Evolutionary conservation across 2,888 invertebrate genomes (phyloP).

Genomic region (Cheilosia soror): DNA sequence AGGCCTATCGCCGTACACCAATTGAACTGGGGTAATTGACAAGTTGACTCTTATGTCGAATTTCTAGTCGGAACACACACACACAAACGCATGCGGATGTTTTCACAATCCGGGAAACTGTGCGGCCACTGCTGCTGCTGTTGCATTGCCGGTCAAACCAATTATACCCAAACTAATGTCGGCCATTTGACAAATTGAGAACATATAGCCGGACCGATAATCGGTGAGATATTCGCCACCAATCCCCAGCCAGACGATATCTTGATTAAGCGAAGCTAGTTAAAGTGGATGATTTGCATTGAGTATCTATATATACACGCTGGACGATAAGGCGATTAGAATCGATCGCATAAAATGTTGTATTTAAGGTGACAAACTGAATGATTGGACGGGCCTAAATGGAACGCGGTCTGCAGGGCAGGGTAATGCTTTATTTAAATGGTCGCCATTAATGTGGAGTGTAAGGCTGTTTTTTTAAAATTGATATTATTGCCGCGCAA

Average conservation of each 20-base stretch:
- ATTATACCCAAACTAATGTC: constrained; percentile 69
- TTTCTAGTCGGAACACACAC: constrained; percentile 17
- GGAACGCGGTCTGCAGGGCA: background rate
- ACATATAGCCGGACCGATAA: constrained; percentile 59
- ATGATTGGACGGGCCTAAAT: constrained; percentile 49
- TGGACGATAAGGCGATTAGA: constrained; percentile 61
- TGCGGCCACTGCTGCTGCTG: background rate
- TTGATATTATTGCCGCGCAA: constrained; percentile 50
- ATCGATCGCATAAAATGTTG: constrained; percentile 60
- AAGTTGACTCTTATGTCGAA: constrained; percentile 67
- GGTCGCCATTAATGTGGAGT: constrained; percentile 42
- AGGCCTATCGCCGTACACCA: constrained; percentile 34
- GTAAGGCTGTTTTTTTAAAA: constrained; percentile 67
- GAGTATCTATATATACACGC: constrained; percentile 25
- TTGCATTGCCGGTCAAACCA: constrained; percentile 56
- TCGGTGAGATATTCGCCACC: constrained; percentile 73
- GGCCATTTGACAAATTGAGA: constrained; percentile 73
- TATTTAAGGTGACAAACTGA: constrained; percentile 70
- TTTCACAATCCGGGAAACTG: constrained; percentile 56
- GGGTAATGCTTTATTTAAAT: constrained; percentile 48
- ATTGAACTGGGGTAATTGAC: constrained; percentile 69
- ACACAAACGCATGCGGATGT: background rate
- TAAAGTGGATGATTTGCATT: constrained; percentile 44
- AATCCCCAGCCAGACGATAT: constrained; percentile 61
- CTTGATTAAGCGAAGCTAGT: constrained; percentile 63